Evolutionary conservation across 2,797 vertebrate species (phyloP).

Genomic region (Dendrocincla fuliginosa): DNA sequence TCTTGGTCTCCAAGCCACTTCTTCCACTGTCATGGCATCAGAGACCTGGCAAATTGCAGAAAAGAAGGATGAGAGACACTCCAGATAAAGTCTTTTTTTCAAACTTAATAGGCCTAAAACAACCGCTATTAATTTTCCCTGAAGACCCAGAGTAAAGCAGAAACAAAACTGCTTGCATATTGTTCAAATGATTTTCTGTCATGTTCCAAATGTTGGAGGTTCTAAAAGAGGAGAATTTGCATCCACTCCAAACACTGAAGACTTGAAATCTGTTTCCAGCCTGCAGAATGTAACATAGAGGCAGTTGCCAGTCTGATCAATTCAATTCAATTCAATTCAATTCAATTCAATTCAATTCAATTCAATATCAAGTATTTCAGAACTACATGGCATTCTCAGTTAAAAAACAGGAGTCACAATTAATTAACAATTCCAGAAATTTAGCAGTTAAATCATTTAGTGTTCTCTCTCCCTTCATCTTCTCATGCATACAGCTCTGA

Average conservation of each 20-base stretch:
- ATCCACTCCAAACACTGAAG: neutral
- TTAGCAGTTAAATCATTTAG: neutral
- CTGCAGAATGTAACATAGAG: neutral
- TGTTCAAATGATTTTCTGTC: neutral
- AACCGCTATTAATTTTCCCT: neutral
- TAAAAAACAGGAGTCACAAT: neutral
- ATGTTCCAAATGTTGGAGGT: neutral
- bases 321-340: neutral
- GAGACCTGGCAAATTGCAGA: neutral
- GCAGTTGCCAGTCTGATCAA: neutral
- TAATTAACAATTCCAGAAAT: neutral
- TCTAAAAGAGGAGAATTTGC: neutral
- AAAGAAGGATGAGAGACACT: neutral
- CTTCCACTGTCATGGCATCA: neutral
- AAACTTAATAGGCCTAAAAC: neutral
- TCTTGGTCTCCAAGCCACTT: neutral
- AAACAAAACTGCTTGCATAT: neutral
- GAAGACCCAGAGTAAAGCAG: neutral
- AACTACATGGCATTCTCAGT: neutral
- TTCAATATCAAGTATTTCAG: neutral
- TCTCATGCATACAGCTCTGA: neutral
- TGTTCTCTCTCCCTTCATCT: neutral
- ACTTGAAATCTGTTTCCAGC: neutral
- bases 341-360: neutral
- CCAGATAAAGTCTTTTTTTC: neutral